Percentiles rank a stretch among this genome's conserved stretches.
Conservation (phyloP, 2,888 invertebrate species). For the Limnephilus rhombicus region DNA sequence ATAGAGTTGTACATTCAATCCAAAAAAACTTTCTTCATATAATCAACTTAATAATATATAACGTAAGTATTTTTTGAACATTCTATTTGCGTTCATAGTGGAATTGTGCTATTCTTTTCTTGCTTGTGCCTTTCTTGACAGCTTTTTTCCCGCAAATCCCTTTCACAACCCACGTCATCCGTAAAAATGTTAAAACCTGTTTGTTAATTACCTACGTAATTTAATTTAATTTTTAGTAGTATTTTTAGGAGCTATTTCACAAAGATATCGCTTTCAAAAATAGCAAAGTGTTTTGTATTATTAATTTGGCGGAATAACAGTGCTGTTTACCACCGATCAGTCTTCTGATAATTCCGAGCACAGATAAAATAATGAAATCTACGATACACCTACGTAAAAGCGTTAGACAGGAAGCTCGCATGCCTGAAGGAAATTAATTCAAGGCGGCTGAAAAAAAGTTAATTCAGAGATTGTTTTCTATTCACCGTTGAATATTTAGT, state of each 20-base stretch:
- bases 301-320: neutral
- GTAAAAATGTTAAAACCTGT: neutral
- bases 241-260: neutral
- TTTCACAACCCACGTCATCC: neutral
- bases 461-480: neutral
- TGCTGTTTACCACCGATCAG: neutral
- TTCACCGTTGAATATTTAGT: constrained; percentile 19
- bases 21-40: no score
- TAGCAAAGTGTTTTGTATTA: neutral
- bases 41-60: no score
- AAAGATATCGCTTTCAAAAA: neutral
- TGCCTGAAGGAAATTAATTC: neutral
- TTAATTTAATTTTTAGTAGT: neutral
- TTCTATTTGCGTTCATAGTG: no score
- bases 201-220: neutral
- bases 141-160: no score
- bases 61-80: no score
- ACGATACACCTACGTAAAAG: neutral
- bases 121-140: no score
- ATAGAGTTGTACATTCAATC: neutral
- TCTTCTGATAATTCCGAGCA: neutral
- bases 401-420: neutral
- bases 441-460: neutral
- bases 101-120: no score
- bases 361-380: neutral